Conservation (phyloP, 2,113 vertebrate species). For the Microcebus griseorufus region DNA sequence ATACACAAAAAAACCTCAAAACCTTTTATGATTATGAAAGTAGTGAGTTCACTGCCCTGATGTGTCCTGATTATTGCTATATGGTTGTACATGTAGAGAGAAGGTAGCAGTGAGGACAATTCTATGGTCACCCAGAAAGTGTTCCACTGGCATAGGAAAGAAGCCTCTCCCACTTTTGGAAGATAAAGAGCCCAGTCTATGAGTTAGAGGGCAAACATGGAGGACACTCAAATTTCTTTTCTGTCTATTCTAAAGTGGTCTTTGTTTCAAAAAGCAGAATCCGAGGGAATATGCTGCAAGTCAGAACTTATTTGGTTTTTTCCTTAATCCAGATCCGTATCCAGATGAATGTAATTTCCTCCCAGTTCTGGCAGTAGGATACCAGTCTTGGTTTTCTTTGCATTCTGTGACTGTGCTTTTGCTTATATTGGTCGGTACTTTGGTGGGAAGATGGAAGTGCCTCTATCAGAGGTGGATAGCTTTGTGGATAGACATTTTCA, state of each 20-base stretch:
- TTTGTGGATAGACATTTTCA: neutral
- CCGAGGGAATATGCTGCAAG: neutral
- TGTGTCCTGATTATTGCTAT: neutral
- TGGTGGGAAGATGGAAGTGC: neutral
- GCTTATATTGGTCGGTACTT: neutral
- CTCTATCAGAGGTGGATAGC: neutral
- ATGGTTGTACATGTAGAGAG: neutral
- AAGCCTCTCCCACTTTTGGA: neutral
- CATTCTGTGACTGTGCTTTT: neutral
- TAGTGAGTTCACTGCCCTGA: neutral
- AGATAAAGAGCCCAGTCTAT: neutral
- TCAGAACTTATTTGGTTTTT: neutral
- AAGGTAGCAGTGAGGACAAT: neutral
- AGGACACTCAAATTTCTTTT: neutral
- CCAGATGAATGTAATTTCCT: neutral
- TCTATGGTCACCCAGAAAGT: neutral
- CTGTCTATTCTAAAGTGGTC: neutral
- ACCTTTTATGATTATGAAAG: neutral
- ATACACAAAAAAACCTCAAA: neutral
- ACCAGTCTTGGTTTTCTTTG: neutral
- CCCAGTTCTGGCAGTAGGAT: neutral
- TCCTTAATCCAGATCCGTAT: neutral
- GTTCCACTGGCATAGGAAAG: neutral
- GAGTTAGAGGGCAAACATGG: neutral
- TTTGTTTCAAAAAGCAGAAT: neutral